Percentiles rank a stretch among this genome's conserved stretches.
phyloP scores from a whole-genome alignment of 1,140 invertebrate species.

The Tigriopus japonicus region DNA sequence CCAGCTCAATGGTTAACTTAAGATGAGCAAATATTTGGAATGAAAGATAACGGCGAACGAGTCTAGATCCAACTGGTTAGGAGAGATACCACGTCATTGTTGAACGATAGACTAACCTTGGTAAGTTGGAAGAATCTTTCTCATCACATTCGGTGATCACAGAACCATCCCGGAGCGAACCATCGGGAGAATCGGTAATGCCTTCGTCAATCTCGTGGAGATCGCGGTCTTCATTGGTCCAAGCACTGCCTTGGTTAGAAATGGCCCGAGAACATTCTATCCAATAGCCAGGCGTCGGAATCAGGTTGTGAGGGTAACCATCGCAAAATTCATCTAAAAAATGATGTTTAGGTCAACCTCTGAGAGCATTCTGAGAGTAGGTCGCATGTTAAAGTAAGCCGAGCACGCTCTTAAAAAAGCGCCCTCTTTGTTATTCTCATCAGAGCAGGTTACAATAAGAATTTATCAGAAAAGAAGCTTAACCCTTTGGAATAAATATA shows the following conservation, averaged over 20 bases:
- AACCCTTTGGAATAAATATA: too few relatives aligned
- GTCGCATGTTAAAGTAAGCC: not conserved
- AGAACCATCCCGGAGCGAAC: not conserved
- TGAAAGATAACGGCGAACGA: too few relatives aligned
- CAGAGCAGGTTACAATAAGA: too few relatives aligned
- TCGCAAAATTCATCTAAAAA: conserved; percentile 76
- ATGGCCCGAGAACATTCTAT: conserved; percentile 46
- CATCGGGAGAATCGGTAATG: not conserved
- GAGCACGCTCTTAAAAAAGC: not conserved
- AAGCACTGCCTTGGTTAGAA: conserved; percentile 3
- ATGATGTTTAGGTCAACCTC: conserved; percentile 21
- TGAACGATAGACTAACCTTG: not conserved
- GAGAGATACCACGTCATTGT: too few relatives aligned
- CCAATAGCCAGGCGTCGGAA: conserved; percentile 80
- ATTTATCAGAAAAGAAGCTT: too few relatives aligned
- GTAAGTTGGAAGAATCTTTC: not conserved
- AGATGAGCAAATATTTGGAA: too few relatives aligned
- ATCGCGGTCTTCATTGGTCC: conserved; percentile 4
- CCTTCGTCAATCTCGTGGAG: conserved; percentile 6
- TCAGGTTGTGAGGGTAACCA: conserved; percentile 73
- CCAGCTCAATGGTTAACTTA: too few relatives aligned
- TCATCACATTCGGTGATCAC: not conserved
- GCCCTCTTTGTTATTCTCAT: not conserved
- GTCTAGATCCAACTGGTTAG: too few relatives aligned
- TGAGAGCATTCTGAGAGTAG: not conserved